These are phyloP conservation scores for Philhelius pedissequus DNA, from an alignment of 2,888 invertebrate species.

Conservation along the genomic window DNA sequence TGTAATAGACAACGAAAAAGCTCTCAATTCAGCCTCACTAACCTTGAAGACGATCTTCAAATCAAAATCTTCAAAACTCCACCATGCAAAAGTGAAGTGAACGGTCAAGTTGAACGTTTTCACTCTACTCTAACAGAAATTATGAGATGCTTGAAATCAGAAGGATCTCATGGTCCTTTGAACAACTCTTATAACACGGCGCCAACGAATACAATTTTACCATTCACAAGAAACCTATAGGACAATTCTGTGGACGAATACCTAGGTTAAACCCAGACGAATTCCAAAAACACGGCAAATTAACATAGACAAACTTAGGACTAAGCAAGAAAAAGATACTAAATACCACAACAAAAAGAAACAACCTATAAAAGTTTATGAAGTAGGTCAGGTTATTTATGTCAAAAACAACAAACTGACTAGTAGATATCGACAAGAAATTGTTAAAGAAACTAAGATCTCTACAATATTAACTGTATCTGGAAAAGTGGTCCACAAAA, in stretches of 20 bases:
- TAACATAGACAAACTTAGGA: too few species aligned
- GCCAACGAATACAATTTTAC: constrained; percentile 23
- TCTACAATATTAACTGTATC: constrained; percentile 21
- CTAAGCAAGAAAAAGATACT: too few species aligned
- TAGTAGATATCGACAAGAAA: constrained; percentile 15
- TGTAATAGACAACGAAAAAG: neutral
- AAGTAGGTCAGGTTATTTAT: neutral
- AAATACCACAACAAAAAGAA: too few species aligned
- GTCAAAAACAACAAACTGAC: neutral
- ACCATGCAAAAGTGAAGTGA: too few species aligned
- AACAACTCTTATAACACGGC: constrained; percentile 42
- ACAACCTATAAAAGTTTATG: too few species aligned
- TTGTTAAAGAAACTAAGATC: constrained; percentile 21
- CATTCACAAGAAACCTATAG: constrained; percentile 22
- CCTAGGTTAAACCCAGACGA: constrained; percentile 8
- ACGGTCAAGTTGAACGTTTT: too few species aligned
- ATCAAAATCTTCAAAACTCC: neutral
- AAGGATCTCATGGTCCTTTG: too few species aligned
- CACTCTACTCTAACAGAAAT: too few species aligned
- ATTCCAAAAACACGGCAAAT: too few species aligned
- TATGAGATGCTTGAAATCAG: too few species aligned
- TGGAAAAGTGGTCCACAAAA: constrained; percentile 45
- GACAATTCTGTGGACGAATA: neutral
- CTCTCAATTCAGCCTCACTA: neutral
- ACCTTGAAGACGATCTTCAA: neutral